Percentiles rank a stretch among this genome's conserved stretches.
Evolutionary conservation across 1,140 invertebrate species (phyloP).

Genomic region (Adoxophyes honmai): DNA sequence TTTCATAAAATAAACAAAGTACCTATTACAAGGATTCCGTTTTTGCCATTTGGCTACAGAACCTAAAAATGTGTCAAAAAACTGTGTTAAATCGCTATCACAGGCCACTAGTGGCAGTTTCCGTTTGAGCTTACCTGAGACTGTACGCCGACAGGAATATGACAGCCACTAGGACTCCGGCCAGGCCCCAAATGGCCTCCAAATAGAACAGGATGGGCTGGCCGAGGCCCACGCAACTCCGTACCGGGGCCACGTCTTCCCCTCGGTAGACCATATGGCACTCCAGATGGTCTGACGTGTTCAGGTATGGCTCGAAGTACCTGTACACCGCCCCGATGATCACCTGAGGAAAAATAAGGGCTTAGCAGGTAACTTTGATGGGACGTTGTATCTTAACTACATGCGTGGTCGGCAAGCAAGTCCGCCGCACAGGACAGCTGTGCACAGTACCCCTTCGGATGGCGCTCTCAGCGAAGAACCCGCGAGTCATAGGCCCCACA

Average conservation of each 20-base stretch:
- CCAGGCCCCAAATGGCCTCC: constrained; percentile 82
- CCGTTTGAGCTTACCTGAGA: constrained; percentile 49
- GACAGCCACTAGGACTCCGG: constrained; percentile 80
- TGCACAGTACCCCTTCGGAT: too few relatives aligned
- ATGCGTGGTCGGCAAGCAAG: too few relatives aligned
- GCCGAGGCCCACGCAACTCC: constrained; percentile 88
- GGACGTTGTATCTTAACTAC: too few relatives aligned
- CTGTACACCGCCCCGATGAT: constrained; percentile 50
- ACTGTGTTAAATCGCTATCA: too few relatives aligned
- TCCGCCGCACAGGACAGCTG: too few relatives aligned
- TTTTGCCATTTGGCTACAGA: too few relatives aligned
- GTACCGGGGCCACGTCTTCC: constrained; percentile 60
- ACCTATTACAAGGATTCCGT: neutral
- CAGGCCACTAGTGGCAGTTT: too few relatives aligned
- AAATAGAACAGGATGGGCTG: constrained; percentile 88
- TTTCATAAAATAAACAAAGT: neutral
- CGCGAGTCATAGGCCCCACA: too few relatives aligned
- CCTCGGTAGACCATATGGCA: constrained; percentile 50
- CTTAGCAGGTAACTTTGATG: too few relatives aligned
- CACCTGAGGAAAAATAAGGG: too few relatives aligned
- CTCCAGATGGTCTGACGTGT: constrained; percentile 31
- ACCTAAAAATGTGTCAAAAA: too few relatives aligned
- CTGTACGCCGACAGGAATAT: constrained; percentile 76
- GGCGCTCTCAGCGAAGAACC: too few relatives aligned
- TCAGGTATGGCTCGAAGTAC: constrained; percentile 50